Evolutionary conservation across 2,797 vertebrate genomes (phyloP).

Genomic region (Hoplostethus mediterraneus): DNA sequence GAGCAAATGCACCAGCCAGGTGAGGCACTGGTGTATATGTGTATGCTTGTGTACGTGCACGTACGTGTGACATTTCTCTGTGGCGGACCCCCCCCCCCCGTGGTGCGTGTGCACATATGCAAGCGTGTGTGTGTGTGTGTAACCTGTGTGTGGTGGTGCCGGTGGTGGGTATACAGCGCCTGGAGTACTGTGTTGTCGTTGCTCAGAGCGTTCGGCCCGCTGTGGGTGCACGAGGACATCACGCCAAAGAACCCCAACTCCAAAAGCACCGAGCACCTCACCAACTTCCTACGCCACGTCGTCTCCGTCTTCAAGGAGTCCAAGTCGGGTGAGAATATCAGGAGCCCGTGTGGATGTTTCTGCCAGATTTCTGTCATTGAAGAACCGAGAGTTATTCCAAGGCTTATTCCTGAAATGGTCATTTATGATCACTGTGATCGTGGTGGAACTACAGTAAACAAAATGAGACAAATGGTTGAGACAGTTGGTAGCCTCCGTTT

Average conservation of each 20-base stretch:
- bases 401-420: too few relatives aligned
- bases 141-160: conserved; percentile 81
- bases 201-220: conserved; percentile 94
- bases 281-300: conserved; percentile 95
- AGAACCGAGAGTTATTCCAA: too few relatives aligned
- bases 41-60: not conserved
- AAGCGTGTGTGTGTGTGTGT: conserved; percentile 27
- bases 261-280: conserved; percentile 95
- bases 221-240: conserved; percentile 99
- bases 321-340: conserved; percentile 94
- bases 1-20: too few relatives aligned
- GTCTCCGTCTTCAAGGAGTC: conserved; percentile 98
- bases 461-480: too few relatives aligned
- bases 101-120: not conserved
- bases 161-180: conserved; percentile 86
- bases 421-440: too few relatives aligned
- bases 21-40: not conserved
- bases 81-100: not conserved
- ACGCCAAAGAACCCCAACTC: conserved; percentile 98
- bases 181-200: conserved; percentile 87
- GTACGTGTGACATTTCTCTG: not conserved
- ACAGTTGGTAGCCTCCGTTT: too few relatives aligned
- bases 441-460: too few relatives aligned
- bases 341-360: too few relatives aligned
- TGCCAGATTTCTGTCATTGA: too few relatives aligned